Evolutionary conservation across 2,888 invertebrate species (phyloP), one percentile per base, ranked within the genome.

Genomic region (Brenthis daphne): DNA sequence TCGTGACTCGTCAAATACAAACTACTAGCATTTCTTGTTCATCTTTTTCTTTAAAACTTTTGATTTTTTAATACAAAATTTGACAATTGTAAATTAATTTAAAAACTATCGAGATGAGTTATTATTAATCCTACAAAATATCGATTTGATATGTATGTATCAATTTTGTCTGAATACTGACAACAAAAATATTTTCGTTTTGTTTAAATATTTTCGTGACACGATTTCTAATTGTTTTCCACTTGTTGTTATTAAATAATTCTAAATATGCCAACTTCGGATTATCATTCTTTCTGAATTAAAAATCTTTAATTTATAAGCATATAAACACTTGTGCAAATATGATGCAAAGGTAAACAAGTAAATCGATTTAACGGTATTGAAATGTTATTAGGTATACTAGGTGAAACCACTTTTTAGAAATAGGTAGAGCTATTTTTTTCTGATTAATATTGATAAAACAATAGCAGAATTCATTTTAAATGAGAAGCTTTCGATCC

Each of bases 261-360:
- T 29, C 0, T 47, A 43, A 57, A 43, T 6, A 8, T 37, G 37
- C 37, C 4, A 29, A 8, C 8, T 37, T 37, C 8, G 37, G 6
- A 37, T 4, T 29, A 20, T 47, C 12, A 43, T 57, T 11, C 14
- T 47, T 29, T n/a, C 16, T 33, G 12, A 53, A 53, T 53, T 11
- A 53, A 51, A 63, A 6, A 37, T 63, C 37, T 51, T 5, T 37
- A 53, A 43, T 37, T 16, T 37, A 6, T 54, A 43, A 43, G 3
- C 29, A 20, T 16, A 37, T 12, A 13, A 63, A 37, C 63, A 63
- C 33, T 63, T 63, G 54, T 54, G 20, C 43, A 54, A 63, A 63
- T 63, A 54, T 43, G n/a, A 50, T 43, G 13, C 16, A 20, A 12
- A 16, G 13, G 29, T 37, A 43, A 43, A 51, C 43, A 13, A n/a